A percentile compares a stretch with the other conserved stretches of the same genome.
phyloP scores from a whole-genome alignment of 2,888 invertebrate species.

The Limnephilus lunatus region DNA sequence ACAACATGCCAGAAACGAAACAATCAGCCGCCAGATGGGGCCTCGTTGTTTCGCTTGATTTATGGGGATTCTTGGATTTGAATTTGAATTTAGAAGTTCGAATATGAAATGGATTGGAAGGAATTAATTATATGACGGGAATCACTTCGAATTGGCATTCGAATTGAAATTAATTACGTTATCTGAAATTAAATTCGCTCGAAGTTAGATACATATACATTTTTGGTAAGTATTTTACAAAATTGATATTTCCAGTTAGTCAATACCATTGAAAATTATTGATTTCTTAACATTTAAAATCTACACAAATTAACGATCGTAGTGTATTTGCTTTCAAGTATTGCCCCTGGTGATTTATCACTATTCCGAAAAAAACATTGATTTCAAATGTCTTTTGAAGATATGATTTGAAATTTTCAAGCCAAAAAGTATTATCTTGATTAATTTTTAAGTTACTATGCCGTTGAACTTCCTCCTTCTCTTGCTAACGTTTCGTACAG shows the following conservation, averaged over 20 bases:
- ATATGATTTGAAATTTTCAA: too few relatives aligned
- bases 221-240: background rate
- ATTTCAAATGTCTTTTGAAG: too few relatives aligned
- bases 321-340: background rate
- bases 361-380: too few relatives aligned
- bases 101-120: background rate
- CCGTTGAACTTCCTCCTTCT: too few relatives aligned
- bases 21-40: background rate
- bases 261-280: background rate
- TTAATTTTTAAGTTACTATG: too few relatives aligned
- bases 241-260: background rate
- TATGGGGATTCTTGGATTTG: background rate
- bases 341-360: too few relatives aligned
- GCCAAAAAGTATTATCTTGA: too few relatives aligned
- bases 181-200: background rate
- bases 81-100: background rate
- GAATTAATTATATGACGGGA: background rate
- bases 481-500: too few relatives aligned
- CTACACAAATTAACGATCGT: background rate
- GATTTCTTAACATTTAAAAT: background rate
- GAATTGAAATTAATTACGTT: background rate
- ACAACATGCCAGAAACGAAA: constrained; percentile 9
- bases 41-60: background rate
- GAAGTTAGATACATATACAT: background rate
- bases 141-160: background rate